phyloP scores from a whole-genome alignment of 2,113 vertebrate species.

The Triplophysa tibetana region DNA sequence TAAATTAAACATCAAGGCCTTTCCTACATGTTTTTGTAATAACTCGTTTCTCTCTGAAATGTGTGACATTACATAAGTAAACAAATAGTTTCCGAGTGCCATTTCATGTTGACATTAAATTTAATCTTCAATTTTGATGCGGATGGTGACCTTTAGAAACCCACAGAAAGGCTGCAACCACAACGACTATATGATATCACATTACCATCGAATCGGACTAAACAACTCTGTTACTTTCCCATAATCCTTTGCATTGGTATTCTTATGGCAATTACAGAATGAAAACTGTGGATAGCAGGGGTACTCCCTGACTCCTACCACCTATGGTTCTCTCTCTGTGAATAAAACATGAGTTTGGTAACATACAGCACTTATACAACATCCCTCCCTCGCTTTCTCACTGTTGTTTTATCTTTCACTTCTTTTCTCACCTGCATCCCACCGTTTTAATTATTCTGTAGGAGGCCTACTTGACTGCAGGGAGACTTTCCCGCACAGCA shows the following conservation, averaged over 20 bases:
- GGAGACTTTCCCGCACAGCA: constrained; percentile 58
- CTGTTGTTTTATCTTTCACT: not conserved
- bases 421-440: constrained; percentile 67
- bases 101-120: constrained; percentile 5
- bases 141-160: not conserved
- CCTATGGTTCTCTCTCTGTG: not conserved
- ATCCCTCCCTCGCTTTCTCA: not conserved
- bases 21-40: no score
- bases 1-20: no score
- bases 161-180: not conserved
- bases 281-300: not conserved
- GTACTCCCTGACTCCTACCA: not conserved
- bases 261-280: not conserved
- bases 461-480: constrained; percentile 67
- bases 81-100: not conserved
- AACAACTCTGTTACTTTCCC: not conserved
- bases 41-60: no score
- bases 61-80: no score
- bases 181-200: not conserved
- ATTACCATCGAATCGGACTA: not conserved
- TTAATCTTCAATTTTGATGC: not conserved
- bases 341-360: constrained; percentile 20
- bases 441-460: constrained; percentile 70
- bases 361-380: constrained; percentile 16
- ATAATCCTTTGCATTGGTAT: not conserved